Conservation (phyloP, 1,140 invertebrate genomes). For the Achroia grisella region DNA sequence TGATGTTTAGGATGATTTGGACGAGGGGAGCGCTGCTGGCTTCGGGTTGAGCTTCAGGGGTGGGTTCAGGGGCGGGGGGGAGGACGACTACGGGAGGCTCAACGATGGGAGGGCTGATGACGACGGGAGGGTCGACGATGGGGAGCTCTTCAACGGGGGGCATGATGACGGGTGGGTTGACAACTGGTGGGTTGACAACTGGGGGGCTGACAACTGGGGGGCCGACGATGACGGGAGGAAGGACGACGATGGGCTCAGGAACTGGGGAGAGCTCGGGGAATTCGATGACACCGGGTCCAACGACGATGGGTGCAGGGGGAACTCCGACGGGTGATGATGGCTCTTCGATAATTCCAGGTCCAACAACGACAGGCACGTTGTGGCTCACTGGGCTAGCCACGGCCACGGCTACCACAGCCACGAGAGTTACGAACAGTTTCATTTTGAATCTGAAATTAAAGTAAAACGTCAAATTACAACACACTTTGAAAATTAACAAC, state of each 20-base stretch:
- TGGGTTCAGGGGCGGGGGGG: slow-evolving; percentile 1
- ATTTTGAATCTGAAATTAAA: slow-evolving; percentile 19
- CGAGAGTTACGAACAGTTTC: slow-evolving; percentile 44
- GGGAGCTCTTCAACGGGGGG: background rate
- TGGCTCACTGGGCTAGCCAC: slow-evolving; percentile 32
- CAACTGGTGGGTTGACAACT: slow-evolving; percentile 9
- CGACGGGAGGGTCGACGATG: background rate
- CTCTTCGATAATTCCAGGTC: slow-evolving; percentile 12
- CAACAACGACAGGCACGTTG: slow-evolving; percentile 10
- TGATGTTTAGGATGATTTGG: slow-evolving; percentile 8
- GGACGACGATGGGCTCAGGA: background rate
- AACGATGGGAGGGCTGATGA: slow-evolving; percentile 1
- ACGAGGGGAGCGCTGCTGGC: slow-evolving; percentile 8
- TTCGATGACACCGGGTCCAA: slow-evolving; percentile 19
- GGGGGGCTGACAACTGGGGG: background rate
- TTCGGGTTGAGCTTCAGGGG: background rate
- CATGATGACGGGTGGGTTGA: slow-evolving; percentile 6
- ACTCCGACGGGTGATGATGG: slow-evolving; percentile 30
- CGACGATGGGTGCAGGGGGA: slow-evolving; percentile 22
- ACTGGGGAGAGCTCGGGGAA: background rate
- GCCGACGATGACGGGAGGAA: slow-evolving; percentile 1
- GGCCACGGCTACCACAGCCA: slow-evolving; percentile 31
- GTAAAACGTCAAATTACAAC: no score
- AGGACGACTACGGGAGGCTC: slow-evolving; percentile 7
- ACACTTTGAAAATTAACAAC: no score